Conservation (phyloP, 2,113 vertebrate genomes). For the Corvus hawaiiensis region DNA sequence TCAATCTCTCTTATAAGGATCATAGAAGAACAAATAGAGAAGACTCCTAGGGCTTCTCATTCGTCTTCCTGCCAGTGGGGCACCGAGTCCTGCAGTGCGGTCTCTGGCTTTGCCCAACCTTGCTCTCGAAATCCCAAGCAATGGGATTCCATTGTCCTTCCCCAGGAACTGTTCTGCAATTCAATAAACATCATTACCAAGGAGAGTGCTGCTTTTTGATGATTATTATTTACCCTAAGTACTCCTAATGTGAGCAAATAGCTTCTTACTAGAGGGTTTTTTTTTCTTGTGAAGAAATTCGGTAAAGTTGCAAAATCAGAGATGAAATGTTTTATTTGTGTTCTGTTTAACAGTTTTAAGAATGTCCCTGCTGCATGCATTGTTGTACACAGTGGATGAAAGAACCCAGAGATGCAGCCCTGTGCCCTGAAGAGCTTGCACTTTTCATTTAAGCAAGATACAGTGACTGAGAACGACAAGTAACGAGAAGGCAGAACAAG, state of each 20-base stretch:
- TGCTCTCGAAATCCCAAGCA: background rate
- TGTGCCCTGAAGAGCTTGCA: slow-evolving; percentile 49
- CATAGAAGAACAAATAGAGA: slow-evolving; percentile 54
- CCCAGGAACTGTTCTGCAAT: background rate
- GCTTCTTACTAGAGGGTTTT: background rate
- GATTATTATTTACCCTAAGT: background rate
- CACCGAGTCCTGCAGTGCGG: background rate
- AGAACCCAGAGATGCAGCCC: background rate
- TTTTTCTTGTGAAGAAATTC: background rate
- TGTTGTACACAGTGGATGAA: background rate
- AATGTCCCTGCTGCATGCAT: background rate
- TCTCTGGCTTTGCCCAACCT: slow-evolving; percentile 12
- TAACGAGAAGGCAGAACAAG: slow-evolving; percentile 25
- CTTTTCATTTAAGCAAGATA: slow-evolving; percentile 46
- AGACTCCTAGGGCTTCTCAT: slow-evolving; percentile 35
- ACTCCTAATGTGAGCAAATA: background rate
- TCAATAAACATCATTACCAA: background rate
- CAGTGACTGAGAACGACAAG: slow-evolving; percentile 63
- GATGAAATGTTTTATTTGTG: background rate
- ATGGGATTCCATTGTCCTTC: background rate
- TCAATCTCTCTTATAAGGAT: slow-evolving; percentile 62
- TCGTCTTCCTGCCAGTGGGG: slow-evolving; percentile 34
- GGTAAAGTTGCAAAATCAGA: background rate
- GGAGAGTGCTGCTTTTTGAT: background rate
- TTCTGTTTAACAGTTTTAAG: background rate